A percentile compares a stretch with the other conserved stretches of the same genome.
These are phyloP conservation scores for Calameuta filiformis DNA, from an alignment of 2,888 invertebrate species.

Conservation along the genomic window DNA sequence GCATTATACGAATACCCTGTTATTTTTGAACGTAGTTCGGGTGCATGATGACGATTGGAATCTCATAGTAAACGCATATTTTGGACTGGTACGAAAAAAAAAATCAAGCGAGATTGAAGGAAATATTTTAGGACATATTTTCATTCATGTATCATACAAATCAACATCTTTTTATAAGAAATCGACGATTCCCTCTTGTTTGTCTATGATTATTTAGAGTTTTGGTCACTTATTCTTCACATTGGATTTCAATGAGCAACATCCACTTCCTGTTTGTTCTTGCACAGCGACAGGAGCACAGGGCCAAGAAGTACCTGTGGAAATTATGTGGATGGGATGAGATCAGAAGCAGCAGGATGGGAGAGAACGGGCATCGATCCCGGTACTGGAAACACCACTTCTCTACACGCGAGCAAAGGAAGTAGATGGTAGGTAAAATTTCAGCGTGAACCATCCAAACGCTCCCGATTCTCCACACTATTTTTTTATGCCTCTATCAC, in stretches of 20 bases:
- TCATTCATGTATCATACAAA: too few species aligned
- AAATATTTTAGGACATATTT: too few species aligned
- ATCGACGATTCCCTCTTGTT: background rate
- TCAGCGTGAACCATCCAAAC: background rate
- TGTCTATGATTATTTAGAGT: background rate
- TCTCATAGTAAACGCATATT: background rate
- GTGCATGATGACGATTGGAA: background rate
- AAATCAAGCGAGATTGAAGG: too few species aligned
- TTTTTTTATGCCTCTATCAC: background rate
- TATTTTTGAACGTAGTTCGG: background rate
- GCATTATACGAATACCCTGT: background rate
- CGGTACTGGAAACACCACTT: background rate
- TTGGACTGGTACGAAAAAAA: too few species aligned
- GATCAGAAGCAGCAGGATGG: background rate
- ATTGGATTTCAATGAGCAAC: background rate
- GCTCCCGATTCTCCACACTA: background rate
- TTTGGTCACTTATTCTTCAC: background rate
- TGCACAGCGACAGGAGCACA: background rate
- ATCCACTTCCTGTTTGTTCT: background rate
- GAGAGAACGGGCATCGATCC: slow-evolving; percentile 2
- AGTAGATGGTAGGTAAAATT: background rate
- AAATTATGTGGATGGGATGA: background rate
- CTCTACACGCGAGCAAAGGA: background rate
- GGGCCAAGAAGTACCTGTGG: background rate
- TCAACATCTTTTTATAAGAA: too few species aligned